Conservation (phyloP, 2,797 vertebrate species). For the Neosalanx taihuensis region DNA sequence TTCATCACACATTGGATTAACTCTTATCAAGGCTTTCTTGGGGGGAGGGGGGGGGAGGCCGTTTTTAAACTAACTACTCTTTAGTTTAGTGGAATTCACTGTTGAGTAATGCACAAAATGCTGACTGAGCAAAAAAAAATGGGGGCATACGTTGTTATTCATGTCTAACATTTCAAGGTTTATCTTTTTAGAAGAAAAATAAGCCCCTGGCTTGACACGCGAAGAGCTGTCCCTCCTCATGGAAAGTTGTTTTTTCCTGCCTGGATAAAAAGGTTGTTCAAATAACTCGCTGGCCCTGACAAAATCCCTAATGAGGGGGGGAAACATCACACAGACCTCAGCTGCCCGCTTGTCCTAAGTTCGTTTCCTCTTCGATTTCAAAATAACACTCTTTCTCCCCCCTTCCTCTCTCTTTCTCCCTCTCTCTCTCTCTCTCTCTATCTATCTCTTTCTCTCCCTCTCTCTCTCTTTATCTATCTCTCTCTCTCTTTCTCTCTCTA, state of each 20-base stretch:
- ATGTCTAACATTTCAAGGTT: slow-evolving; percentile 49
- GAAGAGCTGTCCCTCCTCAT: slow-evolving; percentile 22
- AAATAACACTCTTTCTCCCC: slow-evolving; percentile 37
- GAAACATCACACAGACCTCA: slow-evolving; percentile 40
- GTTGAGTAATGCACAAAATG: slow-evolving; percentile 49
- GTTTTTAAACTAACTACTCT: slow-evolving; percentile 43
- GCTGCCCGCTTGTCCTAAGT: slow-evolving; percentile 47
- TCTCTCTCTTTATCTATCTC: no score
- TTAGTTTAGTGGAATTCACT: slow-evolving; percentile 52
- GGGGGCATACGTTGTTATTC: slow-evolving; percentile 52
- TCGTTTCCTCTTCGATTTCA: slow-evolving; percentile 58
- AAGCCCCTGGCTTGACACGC: slow-evolving; percentile 33
- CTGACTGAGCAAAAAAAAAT: slow-evolving; percentile 38
- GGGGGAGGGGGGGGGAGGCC: slow-evolving; percentile 23
- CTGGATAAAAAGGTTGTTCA: slow-evolving; percentile 19
- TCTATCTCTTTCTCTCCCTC: no score
- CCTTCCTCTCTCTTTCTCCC: no score
- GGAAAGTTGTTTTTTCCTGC: slow-evolving; percentile 17
- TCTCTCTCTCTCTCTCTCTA: neutral
- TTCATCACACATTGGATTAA: slow-evolving; percentile 40
- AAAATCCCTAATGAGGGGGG: slow-evolving; percentile 41
- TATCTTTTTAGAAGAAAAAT: slow-evolving; percentile 30
- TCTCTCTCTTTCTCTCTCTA: no score
- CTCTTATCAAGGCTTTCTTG: slow-evolving; percentile 34
- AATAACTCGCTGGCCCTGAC: slow-evolving; percentile 23